phyloP scores from a whole-genome alignment of 2,797 vertebrate genomes.

The Anguilla obscura region DNA sequence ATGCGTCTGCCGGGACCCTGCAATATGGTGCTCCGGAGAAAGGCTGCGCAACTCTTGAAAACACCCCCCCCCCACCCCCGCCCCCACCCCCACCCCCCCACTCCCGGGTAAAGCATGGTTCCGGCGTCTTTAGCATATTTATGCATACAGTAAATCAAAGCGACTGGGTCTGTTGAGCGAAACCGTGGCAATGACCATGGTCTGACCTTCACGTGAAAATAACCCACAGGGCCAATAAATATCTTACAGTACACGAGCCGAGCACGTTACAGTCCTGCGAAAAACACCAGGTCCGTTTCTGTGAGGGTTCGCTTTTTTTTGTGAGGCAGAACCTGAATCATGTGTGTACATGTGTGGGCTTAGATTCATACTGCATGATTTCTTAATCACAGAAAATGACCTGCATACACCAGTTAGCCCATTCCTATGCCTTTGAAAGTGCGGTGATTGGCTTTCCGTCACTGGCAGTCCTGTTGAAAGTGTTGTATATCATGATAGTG shows the following conservation, averaged over 20 bases:
- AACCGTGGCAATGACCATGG: neutral
- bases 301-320: neutral
- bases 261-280: neutral
- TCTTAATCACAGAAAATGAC: neutral
- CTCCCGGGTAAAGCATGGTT: neutral
- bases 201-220: constrained; percentile 13
- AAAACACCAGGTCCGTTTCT: neutral
- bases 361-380: neutral
- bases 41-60: neutral
- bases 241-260: neutral
- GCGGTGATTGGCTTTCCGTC: neutral
- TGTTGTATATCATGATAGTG: neutral
- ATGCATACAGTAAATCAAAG: constrained; percentile 11
- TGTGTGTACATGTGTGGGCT: neutral
- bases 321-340: neutral
- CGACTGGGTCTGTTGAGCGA: neutral
- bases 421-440: neutral
- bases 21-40: neutral
- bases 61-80: neutral
- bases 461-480: neutral
- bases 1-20: neutral
- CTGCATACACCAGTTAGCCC: neutral
- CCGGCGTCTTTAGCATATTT: neutral
- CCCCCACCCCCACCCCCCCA: too few species aligned
- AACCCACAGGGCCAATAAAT: constrained; percentile 7